Conservation (phyloP, 1,140 invertebrate genomes). For the Drosophila navojoa region DNA sequence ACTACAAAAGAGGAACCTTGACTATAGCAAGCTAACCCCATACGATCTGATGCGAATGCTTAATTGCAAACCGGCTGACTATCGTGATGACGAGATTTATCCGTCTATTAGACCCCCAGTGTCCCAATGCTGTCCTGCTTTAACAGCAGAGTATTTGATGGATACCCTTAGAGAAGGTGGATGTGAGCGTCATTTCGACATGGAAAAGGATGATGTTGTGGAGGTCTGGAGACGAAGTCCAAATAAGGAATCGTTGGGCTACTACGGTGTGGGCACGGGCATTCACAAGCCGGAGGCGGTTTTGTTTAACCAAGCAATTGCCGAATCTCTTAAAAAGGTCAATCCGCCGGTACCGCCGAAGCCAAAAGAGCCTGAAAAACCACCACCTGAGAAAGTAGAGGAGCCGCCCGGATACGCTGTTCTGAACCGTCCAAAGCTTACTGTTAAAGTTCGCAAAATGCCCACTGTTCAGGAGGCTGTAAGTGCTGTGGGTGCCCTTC, state of each 20-base stretch:
- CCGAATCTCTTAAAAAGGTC: constrained; percentile 5
- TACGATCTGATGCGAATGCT: constrained; percentile 1
- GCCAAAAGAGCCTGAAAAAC: neutral
- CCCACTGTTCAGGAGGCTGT: constrained; percentile 8
- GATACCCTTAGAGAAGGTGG: neutral
- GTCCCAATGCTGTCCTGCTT: neutral
- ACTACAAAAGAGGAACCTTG: neutral
- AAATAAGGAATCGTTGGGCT: constrained; percentile 4
- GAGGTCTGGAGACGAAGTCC: constrained; percentile 28
- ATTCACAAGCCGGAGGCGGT: constrained; percentile 6
- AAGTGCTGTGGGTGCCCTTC: neutral
- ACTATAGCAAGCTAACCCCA: constrained; percentile 2
- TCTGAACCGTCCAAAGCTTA: constrained; percentile 7
- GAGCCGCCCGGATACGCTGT: neutral
- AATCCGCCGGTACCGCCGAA: neutral
- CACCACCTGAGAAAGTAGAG: neutral
- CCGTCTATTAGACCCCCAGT: constrained; percentile 12
- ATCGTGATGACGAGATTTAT: neutral
- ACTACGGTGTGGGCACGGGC: constrained; percentile 14
- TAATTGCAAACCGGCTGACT: neutral
- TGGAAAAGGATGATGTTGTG: constrained; percentile 12
- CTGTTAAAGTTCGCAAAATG: constrained; percentile 6
- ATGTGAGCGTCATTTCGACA: neutral
- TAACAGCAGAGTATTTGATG: neutral
- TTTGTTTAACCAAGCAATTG: constrained; percentile 3